Evolutionary conservation across 2,797 vertebrate species (phyloP).

Genomic region (Mustela erminea): DNA sequence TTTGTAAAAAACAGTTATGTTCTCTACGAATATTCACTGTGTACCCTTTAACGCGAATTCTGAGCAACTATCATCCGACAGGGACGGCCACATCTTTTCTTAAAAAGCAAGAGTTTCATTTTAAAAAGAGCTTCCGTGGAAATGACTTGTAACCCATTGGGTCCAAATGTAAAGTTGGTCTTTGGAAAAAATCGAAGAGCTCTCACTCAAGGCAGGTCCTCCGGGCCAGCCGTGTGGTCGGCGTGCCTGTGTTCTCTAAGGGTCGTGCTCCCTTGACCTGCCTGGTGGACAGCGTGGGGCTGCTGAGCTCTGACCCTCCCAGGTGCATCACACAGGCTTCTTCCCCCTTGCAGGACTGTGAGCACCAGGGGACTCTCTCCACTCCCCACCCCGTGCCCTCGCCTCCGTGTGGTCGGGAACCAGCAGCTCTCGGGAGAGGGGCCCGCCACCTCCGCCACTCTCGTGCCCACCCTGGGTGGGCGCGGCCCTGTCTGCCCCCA

Average conservation of each 20-base stretch:
- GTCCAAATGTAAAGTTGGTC: neutral
- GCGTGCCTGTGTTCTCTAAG: neutral
- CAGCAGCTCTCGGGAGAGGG: neutral
- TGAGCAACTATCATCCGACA: neutral
- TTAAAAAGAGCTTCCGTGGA: neutral
- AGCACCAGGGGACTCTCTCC: neutral
- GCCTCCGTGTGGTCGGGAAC: fast-evolving
- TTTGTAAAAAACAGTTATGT: neutral
- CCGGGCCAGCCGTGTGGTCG: neutral
- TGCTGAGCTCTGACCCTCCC: neutral
- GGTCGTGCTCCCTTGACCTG: fast-evolving
- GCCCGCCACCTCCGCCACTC: neutral
- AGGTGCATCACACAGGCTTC: neutral
- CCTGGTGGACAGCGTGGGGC: neutral
- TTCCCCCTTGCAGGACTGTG: neutral
- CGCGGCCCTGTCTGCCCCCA: neutral
- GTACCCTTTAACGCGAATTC: neutral
- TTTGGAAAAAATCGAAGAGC: neutral
- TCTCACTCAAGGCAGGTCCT: neutral
- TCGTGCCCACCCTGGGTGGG: no score
- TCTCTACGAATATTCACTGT: neutral
- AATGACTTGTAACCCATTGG: neutral
- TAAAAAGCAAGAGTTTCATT: neutral
- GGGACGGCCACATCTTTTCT: neutral
- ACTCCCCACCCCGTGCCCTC: neutral